Conservation (phyloP, 1,140 invertebrate genomes). For the Rhagoletis zephyria region DNA sequence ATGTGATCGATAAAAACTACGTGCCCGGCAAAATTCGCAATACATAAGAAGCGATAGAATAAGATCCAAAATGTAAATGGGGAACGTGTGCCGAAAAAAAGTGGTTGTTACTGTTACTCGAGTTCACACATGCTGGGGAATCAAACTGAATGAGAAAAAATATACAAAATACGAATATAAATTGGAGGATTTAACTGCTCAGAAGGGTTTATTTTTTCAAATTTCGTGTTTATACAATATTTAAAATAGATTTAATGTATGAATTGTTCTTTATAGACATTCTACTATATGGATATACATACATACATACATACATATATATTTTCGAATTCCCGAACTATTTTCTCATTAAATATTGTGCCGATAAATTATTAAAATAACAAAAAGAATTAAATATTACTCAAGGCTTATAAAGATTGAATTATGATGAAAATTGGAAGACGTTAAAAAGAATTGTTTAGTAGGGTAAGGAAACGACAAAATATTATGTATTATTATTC, state of each 20-base stretch:
- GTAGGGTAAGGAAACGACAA: conserved; percentile 10
- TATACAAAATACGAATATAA: conserved; percentile 24
- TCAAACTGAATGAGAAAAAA: conserved; percentile 12
- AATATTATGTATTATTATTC: conserved; percentile 8
- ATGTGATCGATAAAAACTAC: conserved; percentile 98
- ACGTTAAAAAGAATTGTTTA: not conserved
- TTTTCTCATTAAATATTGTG: conserved; percentile 27
- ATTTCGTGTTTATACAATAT: conserved; percentile 39
- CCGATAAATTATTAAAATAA: conserved; percentile 17
- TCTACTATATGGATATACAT: conserved; percentile 34
- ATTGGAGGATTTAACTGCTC: conserved; percentile 44
- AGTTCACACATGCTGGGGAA: conserved; percentile 36
- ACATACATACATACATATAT: conserved; percentile 31
- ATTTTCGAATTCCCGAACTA: conserved; percentile 36
- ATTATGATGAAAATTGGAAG: not conserved
- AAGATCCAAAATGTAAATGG: not conserved
- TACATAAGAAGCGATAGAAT: conserved; percentile 78
- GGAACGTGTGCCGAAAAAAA: conserved; percentile 38
- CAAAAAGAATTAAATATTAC: not conserved
- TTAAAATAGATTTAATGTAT: conserved; percentile 32
- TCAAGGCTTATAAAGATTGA: conserved; percentile 10
- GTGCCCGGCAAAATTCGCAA: conserved; percentile 99
- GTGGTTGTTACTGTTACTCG: conserved; percentile 36
- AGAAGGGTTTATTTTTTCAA: conserved; percentile 48
- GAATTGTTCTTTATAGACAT: conserved; percentile 14